Conservation (phyloP, 2,888 invertebrate species). For the Leptopilina drosophilae region DNA sequence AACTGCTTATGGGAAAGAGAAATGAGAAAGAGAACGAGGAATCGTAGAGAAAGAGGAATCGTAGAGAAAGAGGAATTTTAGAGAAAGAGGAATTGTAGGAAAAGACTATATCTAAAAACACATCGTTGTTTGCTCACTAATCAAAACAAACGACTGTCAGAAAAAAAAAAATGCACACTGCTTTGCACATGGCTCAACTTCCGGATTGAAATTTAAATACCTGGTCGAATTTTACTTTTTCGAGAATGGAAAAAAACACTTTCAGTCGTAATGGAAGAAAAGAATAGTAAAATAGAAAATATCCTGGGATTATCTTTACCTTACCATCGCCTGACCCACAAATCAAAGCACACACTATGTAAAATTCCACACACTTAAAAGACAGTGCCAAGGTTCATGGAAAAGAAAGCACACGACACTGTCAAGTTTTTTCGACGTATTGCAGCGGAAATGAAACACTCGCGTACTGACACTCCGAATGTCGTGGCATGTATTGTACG, state of each 20-base stretch:
- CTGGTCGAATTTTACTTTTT: background rate
- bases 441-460: slow-evolving; percentile 16
- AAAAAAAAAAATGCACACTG: background rate
- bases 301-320: slow-evolving; percentile 58
- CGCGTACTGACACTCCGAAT: slow-evolving; percentile 15
- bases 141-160: slow-evolving; percentile 39
- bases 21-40: background rate
- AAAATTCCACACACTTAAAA: slow-evolving; percentile 19
- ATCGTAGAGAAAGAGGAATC: background rate
- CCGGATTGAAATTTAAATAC: slow-evolving; percentile 29
- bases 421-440: slow-evolving; percentile 2
- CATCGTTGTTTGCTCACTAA: background rate
- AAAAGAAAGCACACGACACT: slow-evolving; percentile 30
- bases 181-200: slow-evolving; percentile 28
- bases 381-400: slow-evolving; percentile 6
- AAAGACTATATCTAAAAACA: background rate
- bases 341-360: slow-evolving; percentile 54
- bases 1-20: background rate
- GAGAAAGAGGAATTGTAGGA: background rate
- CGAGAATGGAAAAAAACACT: background rate
- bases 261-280: too few species aligned
- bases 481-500: slow-evolving; percentile 37
- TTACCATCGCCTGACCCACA: slow-evolving; percentile 72
- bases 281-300: background rate
- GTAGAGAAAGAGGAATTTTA: too few species aligned